Percentiles rank a stretch among this genome's conserved stretches.
These are phyloP conservation scores for Brachyhypopomus gauderio DNA, from an alignment of 2,113 vertebrate genomes.

Conservation along the genomic window DNA sequence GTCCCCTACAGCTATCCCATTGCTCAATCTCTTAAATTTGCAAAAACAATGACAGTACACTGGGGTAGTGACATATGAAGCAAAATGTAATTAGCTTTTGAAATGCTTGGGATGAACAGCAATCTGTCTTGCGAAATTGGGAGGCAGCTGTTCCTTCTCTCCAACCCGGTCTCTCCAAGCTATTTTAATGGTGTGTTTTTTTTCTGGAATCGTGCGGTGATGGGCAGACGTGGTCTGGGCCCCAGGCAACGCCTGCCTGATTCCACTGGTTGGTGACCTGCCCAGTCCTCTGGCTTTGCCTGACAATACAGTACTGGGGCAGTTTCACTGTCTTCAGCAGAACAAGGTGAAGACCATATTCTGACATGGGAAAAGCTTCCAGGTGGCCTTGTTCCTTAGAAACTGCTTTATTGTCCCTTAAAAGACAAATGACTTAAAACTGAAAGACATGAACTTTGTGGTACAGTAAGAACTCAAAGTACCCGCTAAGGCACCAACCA, in stretches of 20 bases:
- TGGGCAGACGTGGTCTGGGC: neutral
- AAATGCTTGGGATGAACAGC: constrained; percentile 54
- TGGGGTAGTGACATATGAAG: constrained; percentile 52
- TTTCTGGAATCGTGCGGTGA: constrained; percentile 36
- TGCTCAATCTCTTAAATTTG: constrained; percentile 48
- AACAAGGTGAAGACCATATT: neutral
- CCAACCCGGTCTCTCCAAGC: constrained; percentile 44
- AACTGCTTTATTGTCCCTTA: neutral
- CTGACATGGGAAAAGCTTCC: too few species aligned
- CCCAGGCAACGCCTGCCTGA: neutral
- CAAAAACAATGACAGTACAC: constrained; percentile 58
- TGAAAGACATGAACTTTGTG: neutral
- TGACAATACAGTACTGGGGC: neutral
- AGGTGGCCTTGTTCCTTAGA: neutral
- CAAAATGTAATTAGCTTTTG: constrained; percentile 60
- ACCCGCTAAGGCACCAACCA: neutral
- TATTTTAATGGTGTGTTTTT: constrained; percentile 20
- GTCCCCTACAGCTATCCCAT: constrained; percentile 46
- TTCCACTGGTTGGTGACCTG: neutral
- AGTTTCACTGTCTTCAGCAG: neutral
- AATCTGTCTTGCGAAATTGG: constrained; percentile 57
- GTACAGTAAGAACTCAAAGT: neutral
- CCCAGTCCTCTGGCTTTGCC: neutral
- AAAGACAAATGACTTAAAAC: constrained; percentile 1
- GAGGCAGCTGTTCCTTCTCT: constrained; percentile 49